Percentiles rank a stretch among this genome's conserved stretches.
Evolutionary conservation across 2,888 invertebrate species (phyloP).

Genomic region (Leptothorax acervorum): DNA sequence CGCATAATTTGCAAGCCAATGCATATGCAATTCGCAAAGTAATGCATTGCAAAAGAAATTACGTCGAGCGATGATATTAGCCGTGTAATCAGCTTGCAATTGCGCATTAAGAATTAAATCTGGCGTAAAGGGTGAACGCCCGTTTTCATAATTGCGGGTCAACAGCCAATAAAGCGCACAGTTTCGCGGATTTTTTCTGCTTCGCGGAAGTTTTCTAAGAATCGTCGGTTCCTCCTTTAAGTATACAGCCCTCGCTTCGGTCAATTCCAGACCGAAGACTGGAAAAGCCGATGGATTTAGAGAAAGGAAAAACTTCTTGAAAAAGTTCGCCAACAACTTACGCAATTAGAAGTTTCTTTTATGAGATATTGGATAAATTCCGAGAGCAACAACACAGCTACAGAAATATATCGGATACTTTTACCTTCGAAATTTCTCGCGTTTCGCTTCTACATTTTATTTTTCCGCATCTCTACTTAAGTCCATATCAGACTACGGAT

Average conservation of each 20-base stretch:
- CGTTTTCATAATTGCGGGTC: background rate
- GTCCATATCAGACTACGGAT: too few relatives aligned
- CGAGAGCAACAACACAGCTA: background rate
- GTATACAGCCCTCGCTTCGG: background rate
- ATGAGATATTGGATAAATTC: conserved; percentile 40
- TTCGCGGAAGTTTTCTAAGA: conserved; percentile 30
- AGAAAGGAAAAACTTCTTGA: background rate
- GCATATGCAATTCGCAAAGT: background rate
- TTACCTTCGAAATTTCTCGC: background rate
- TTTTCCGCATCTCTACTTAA: background rate
- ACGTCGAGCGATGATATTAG: background rate
- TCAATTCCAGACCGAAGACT: conserved; percentile 15
- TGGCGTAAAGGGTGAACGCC: background rate
- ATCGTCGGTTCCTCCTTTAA: conserved; percentile 14
- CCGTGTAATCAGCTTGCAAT: background rate
- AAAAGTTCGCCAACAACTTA: conserved; percentile 48
- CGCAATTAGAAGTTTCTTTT: conserved; percentile 73
- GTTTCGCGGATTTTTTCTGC: background rate
- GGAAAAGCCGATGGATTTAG: conserved; percentile 16
- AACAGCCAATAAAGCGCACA: background rate
- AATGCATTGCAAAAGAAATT: conserved; percentile 8
- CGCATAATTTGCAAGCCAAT: background rate
- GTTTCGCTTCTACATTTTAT: background rate
- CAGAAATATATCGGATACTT: conserved; percentile 8
- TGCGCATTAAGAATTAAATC: conserved; percentile 36